Conservation (phyloP, 2,888 invertebrate genomes). For the Pammene fasciana region DNA sequence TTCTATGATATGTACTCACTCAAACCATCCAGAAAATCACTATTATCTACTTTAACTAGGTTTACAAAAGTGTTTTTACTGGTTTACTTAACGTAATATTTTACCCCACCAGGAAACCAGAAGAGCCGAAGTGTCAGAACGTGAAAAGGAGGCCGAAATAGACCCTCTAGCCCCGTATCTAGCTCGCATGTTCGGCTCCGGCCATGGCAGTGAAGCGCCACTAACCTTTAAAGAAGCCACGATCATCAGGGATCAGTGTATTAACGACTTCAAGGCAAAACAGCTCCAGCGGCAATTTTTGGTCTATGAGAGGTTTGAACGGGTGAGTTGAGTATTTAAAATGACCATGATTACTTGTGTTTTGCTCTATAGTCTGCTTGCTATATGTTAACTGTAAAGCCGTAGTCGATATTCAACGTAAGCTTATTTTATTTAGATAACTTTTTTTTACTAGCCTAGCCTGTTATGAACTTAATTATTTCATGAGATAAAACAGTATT, state of each 20-base stretch:
- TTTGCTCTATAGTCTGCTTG: neutral
- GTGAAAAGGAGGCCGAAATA: slow-evolving; percentile 85
- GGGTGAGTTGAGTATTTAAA: slow-evolving; percentile 62
- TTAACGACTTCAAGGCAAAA: slow-evolving; percentile 86
- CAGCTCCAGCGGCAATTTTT: slow-evolving; percentile 85
- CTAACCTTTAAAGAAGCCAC: slow-evolving; percentile 78
- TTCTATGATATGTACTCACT: too few species aligned
- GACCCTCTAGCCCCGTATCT: slow-evolving; percentile 86
- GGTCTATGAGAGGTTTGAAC: slow-evolving; percentile 86
- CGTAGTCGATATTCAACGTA: too few species aligned
- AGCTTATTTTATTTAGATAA: too few species aligned
- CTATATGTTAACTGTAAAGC: too few species aligned
- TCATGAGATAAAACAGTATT: too few species aligned
- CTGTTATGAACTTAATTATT: too few species aligned
- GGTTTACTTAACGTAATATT: neutral
- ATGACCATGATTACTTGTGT: neutral
- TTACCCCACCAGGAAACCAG: slow-evolving; percentile 68
- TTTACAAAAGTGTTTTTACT: too few species aligned
- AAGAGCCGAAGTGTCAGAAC: slow-evolving; percentile 78
- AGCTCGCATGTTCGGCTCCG: slow-evolving; percentile 81
- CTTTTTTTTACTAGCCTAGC: too few species aligned
- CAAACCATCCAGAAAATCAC: too few species aligned
- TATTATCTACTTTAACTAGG: too few species aligned
- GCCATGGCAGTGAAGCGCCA: slow-evolving; percentile 62
- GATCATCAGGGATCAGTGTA: slow-evolving; percentile 82